Base-by-base conservation (phyloP, 2,113 vertebrate species). In the Loxodonta africana region DNA sequence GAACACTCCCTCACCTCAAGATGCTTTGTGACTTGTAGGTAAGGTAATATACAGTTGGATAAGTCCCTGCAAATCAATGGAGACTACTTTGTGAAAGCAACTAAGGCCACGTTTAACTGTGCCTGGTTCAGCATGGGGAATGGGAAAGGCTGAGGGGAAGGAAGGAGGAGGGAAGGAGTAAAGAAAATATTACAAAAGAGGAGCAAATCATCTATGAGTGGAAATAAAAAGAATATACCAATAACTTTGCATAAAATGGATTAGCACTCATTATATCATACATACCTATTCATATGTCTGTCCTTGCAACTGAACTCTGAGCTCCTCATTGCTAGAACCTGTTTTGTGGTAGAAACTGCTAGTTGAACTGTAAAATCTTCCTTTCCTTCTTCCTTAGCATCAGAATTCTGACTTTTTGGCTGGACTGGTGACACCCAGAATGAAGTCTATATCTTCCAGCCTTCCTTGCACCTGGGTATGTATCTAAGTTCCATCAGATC, bases 401-500 rank as follows among this genome's bases (percentile, higher is more conserved):
- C 37, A 91, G 33, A 91, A 83, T 63, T 5, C 83, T 78, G 63
- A 88, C 37, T 65, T 86, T 88, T 48, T 89, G 48, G 57, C 46
- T 97, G 28, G 67, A 69, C 26, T 21, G 65, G 12, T 78, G 60
- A 93, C 7, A 65, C 15, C 69, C 63, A 95, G 83, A 73, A 53
- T 85, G 63, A 94, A 94, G 12, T 85, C 62, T 78, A 1, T 20
- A 63, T 91, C 26, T 83, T 6, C 4, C 28, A 96, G 90, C 25
- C 65, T 93, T 95, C 46, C 48, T 30, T 91, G 20, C 37, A 63
- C 65, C 51, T 88, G n/a, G 28, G 5, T 85, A 51, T 73, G 17
- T 44, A 62, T 78, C 37, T 82, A 53, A 90, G 41, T 73, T 73
- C 53, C 96, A 63, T 90, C 46, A 89, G 88, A 46, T n/a, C 57